A percentile compares a stretch with the other conserved stretches of the same genome.
phyloP scores from a whole-genome alignment of 1,140 invertebrate genomes.

The Hypothenemus hampei region DNA sequence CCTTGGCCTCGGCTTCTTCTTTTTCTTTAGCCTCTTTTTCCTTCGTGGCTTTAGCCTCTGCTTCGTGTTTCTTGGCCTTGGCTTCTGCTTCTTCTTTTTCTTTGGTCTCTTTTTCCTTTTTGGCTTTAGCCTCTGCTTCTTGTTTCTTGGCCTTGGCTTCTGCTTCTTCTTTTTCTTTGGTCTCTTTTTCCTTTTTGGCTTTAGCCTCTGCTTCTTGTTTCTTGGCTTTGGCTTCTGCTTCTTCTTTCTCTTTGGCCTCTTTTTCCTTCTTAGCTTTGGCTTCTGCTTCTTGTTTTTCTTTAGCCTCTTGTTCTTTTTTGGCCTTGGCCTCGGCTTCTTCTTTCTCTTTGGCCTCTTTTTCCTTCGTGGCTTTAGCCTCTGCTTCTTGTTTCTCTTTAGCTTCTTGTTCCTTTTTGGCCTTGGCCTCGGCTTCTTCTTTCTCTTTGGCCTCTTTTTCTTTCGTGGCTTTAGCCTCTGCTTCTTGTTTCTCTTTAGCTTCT shows the following conservation, averaged over 20 bases:
- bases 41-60: conserved; percentile 29
- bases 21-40: too few relatives aligned
- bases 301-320: conserved; percentile 24
- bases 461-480: conserved; percentile 21
- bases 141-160: conserved; percentile 25
- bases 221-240: conserved; percentile 20
- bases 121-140: conserved; percentile 2
- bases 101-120: conserved; percentile 27
- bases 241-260: conserved; percentile 21
- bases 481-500: too few relatives aligned
- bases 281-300: conserved; percentile 6
- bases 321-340: conserved; percentile 23
- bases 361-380: too few relatives aligned
- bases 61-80: conserved; percentile 13
- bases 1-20: too few relatives aligned
- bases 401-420: too few relatives aligned
- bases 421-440: too few relatives aligned
- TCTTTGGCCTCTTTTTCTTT: conserved; percentile 28
- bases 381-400: too few relatives aligned
- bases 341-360: conserved; percentile 20
- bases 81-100: conserved; percentile 31
- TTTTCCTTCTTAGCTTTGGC: conserved; percentile 11
- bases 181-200: conserved; percentile 29
- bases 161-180: conserved; percentile 18
- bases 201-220: conserved; percentile 24